phyloP scores from a whole-genome alignment of 2,113 vertebrate species.

The Chaetodon auriga region DNA sequence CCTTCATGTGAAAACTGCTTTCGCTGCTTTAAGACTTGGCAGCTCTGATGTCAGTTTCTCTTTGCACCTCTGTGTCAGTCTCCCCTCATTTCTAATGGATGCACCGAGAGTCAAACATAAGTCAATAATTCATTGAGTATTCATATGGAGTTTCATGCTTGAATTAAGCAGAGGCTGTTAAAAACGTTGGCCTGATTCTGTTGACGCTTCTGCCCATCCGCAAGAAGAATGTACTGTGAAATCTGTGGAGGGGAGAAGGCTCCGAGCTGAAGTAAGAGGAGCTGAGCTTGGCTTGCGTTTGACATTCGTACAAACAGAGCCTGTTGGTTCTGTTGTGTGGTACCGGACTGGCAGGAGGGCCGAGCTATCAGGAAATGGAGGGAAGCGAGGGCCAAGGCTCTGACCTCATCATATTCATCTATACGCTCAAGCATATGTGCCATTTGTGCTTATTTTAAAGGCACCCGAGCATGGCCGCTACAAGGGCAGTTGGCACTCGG shows the following conservation, averaged over 20 bases:
- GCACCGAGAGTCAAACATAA: conserved; percentile 52
- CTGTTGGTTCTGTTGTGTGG: conserved; percentile 61
- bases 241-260: conserved; percentile 17
- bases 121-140: conserved; percentile 75
- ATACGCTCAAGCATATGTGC: background rate
- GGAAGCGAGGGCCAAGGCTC: conserved; percentile 28
- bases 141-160: conserved; percentile 62
- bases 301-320: conserved; percentile 50
- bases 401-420: background rate
- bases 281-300: conserved; percentile 42
- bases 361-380: conserved; percentile 48
- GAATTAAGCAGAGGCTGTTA: conserved; percentile 47
- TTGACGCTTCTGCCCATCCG: background rate
- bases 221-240: conserved; percentile 40
- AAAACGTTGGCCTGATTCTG: conserved; percentile 50
- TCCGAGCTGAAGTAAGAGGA: conserved; percentile 18
- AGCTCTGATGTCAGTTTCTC: conserved; percentile 25
- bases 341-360: conserved; percentile 28
- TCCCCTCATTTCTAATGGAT: conserved; percentile 70
- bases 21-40: conserved; percentile 47
- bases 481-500: conserved; percentile 45
- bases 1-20: conserved; percentile 38
- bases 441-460: conserved; percentile 22
- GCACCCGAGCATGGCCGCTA: conserved; percentile 25
- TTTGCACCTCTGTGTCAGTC: conserved; percentile 36